Conservation (phyloP, 2,113 vertebrate genomes). For the Edolisoma coerulescens region DNA sequence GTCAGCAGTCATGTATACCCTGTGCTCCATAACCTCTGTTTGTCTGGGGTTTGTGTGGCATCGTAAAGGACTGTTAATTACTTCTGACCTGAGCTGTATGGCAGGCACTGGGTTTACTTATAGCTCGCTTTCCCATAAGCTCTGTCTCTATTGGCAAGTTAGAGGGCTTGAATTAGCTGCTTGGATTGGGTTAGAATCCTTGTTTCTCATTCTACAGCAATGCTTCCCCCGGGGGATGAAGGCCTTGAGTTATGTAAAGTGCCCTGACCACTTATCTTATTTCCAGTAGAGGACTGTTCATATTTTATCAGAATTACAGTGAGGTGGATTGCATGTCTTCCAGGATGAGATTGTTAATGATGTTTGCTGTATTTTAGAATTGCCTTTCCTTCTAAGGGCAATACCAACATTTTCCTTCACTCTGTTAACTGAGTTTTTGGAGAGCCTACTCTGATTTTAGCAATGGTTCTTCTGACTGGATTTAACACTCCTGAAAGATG, state of each 20-base stretch:
- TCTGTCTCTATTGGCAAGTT: not conserved
- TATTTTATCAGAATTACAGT: not conserved
- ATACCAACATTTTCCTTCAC: not conserved
- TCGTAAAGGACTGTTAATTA: not conserved
- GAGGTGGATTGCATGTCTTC: not conserved
- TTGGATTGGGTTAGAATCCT: not conserved
- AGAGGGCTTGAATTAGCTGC: not conserved
- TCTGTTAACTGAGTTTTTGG: not conserved
- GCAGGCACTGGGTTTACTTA: not conserved
- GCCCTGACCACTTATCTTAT: not conserved
- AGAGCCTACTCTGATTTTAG: not conserved
- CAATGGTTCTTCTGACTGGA: not conserved
- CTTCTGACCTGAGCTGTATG: not conserved
- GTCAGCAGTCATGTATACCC: not conserved
- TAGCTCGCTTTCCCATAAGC: not conserved
- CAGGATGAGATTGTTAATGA: not conserved
- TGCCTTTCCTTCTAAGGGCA: not conserved
- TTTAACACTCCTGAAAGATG: not conserved
- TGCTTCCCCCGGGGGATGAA: not conserved
- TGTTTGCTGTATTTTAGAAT: not conserved
- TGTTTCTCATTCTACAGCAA: not conserved
- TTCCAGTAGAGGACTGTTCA: not conserved
- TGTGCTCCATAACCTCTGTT: not conserved
- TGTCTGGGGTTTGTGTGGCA: not conserved
- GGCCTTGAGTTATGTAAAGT: not conserved